Conservation (phyloP, 2,888 invertebrate species). For the Hesperia comma region DNA sequence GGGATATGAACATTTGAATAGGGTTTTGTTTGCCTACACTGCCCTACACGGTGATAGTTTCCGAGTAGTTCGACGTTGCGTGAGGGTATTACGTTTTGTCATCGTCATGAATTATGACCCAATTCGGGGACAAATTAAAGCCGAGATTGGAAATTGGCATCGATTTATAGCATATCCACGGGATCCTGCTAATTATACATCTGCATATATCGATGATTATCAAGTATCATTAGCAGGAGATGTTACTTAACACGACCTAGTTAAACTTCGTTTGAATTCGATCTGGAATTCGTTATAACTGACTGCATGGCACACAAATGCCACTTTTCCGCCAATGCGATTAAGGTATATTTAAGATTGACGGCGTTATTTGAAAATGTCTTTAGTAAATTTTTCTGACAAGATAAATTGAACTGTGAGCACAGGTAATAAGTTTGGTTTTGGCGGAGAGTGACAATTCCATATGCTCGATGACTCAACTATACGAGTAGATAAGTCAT, state of each 20-base stretch:
- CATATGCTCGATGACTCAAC: too few species aligned
- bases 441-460: too few species aligned
- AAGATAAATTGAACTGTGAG: too few species aligned
- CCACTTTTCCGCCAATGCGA: too few species aligned
- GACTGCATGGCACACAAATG: too few species aligned
- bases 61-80: neutral
- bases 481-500: too few species aligned
- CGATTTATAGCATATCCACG: conserved; percentile 3
- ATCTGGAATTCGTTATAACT: too few species aligned
- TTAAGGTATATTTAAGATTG: too few species aligned
- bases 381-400: too few species aligned
- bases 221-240: neutral
- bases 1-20: neutral
- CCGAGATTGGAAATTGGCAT: conserved; percentile 1
- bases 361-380: too few species aligned
- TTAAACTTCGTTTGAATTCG: too few species aligned
- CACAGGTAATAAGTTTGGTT: too few species aligned
- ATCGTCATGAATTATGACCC: conserved; percentile 19
- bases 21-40: neutral
- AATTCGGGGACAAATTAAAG: conserved; percentile 17
- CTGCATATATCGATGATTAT: neutral
- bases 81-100: conserved; percentile 6
- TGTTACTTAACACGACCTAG: neutral
- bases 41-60: neutral
- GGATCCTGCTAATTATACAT: neutral